Conservation (phyloP, 2,113 vertebrate genomes). For the Megatriorchis doriae region DNA sequence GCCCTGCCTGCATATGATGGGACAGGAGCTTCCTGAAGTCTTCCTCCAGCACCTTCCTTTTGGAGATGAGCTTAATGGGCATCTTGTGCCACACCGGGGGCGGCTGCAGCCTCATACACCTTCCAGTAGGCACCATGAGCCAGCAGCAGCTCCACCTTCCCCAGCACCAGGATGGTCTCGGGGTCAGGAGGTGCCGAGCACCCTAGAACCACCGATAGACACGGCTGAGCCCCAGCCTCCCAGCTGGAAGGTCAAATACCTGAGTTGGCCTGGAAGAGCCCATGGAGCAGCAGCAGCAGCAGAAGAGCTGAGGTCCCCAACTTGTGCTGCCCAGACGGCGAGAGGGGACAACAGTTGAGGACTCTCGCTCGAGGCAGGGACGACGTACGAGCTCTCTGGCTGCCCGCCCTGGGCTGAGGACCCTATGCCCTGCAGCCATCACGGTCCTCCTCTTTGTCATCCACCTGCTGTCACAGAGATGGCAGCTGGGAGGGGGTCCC, state of each 20-base stretch:
- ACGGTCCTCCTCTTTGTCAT: neutral
- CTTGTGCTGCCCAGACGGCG: neutral
- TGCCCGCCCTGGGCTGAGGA: neutral
- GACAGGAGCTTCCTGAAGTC: neutral
- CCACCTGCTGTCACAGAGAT: neutral
- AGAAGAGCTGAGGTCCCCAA: neutral
- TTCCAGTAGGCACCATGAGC: neutral
- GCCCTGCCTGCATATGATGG: neutral
- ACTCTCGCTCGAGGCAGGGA: accelerated
- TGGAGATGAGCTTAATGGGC: neutral
- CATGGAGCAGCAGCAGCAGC: neutral
- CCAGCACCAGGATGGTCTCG: neutral
- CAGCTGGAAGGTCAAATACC: neutral
- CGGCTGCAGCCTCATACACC: neutral
- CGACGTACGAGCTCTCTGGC: accelerated
- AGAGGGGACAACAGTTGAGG: neutral
- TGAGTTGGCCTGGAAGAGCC: neutral
- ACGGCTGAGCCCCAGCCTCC: neutral
- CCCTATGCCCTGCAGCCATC: neutral
- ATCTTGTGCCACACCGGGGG: neutral
- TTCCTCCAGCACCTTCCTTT: neutral
- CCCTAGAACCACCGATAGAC: neutral
- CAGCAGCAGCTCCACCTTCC: neutral
- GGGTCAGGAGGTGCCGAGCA: accelerated
- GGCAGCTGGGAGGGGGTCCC: neutral